phyloP scores from a whole-genome alignment of 2,888 invertebrate genomes.

The Hylaea fasciaria region DNA sequence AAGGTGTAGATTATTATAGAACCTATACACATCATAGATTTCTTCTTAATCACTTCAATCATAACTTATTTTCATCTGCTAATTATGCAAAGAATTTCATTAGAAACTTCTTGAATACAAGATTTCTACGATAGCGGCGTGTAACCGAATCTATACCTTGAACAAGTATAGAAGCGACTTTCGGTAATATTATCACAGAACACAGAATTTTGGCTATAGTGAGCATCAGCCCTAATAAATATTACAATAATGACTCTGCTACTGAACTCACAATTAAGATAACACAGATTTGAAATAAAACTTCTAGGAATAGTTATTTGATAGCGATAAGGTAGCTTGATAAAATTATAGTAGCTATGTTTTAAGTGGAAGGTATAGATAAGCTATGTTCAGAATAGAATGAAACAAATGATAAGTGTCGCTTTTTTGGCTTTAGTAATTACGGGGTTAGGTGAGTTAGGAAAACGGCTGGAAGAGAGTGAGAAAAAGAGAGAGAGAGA shows the following conservation, averaged over 20 bases:
- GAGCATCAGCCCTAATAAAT: slow-evolving; percentile 26
- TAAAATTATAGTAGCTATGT: no score
- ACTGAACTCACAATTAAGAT: slow-evolving; percentile 38
- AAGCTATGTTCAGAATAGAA: no score
- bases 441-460: no score
- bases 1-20: slow-evolving; percentile 8
- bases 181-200: background rate
- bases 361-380: no score
- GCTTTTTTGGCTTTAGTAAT: no score
- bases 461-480: no score
- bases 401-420: no score
- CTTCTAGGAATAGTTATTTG: slow-evolving; percentile 32
- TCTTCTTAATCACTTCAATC: slow-evolving; percentile 20
- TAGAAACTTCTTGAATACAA: slow-evolving; percentile 35
- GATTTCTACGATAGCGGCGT: slow-evolving; percentile 36
- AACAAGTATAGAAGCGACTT: slow-evolving; percentile 26
- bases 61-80: slow-evolving; percentile 33
- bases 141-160: slow-evolving; percentile 31
- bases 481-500: no score
- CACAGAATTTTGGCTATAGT: slow-evolving; percentile 15
- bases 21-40: slow-evolving; percentile 12
- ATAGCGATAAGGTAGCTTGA: slow-evolving; percentile 26
- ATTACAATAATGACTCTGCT: slow-evolving; percentile 26
- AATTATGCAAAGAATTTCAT: slow-evolving; percentile 39
- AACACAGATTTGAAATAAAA: slow-evolving; percentile 24